Base-by-base conservation (phyloP, 2,888 invertebrate species). In the Penaeus monodon region DNA sequence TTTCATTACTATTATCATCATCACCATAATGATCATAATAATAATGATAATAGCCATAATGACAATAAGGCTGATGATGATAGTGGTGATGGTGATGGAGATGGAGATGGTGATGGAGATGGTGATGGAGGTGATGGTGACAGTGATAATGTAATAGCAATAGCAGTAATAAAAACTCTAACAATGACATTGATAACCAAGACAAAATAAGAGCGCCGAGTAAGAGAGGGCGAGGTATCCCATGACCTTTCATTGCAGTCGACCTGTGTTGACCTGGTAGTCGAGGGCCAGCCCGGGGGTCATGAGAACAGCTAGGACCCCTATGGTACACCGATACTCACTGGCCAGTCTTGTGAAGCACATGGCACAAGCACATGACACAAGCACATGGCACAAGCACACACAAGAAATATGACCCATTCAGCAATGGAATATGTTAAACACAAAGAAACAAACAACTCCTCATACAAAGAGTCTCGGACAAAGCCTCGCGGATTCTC, bases 241-340 rank as follows among this genome's bases (percentile, higher is more conserved):
- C 33, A 17, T 49, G n/a, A n/a, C 44, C 77, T 22, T 38, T 77
- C 49, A 77, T n/a, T 57, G 44, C 49, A 22, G 22, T n/a, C 57
- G 44, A 44, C 44, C 38, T 38, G 70, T 77, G 57, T 29, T 38
- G 49, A 44, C 77, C 77, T 77, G 49, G n/a, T 44, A 77, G 49
- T 49, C 57, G 77, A 77, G 77, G 77, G 57, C 77, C 77, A 77
- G n/a, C 44, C 77, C 44, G 77, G 77, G 77, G 77, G 57, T 77
- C 77, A 77, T 77, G 77, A 77, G 77, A 77, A 57, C 33, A 77
- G 77, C 77, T 77, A 77, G 77, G 77, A 77, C 57, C 77, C 77
- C 77, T 77, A 77, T 77, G 77, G 38, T 77, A 77, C 77, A 77
- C 57, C 49, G 77, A 77, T 57, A 77, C 27, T 77, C 77, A 77